These are phyloP conservation scores for Girardinichthys multiradiatus DNA, from an alignment of 2,113 vertebrate species.

Conservation along the genomic window DNA sequence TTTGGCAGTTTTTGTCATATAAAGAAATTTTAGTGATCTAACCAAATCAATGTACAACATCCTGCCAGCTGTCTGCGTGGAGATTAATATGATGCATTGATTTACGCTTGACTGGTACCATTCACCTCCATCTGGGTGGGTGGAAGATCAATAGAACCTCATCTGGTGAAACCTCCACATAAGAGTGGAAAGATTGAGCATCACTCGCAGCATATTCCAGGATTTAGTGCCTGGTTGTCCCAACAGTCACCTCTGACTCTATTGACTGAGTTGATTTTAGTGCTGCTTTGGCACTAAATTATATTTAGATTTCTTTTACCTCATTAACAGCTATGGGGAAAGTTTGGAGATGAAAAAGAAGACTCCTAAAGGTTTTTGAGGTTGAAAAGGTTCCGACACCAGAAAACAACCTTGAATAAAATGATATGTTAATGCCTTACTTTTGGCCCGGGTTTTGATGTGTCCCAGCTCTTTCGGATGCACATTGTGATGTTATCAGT, in stretches of 20 bases:
- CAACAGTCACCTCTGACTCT: background rate
- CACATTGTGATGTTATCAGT: too few relatives aligned
- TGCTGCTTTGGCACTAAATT: background rate
- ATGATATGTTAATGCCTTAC: background rate
- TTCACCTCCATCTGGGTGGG: conserved; percentile 24
- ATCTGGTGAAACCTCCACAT: conserved; percentile 14
- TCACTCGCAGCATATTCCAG: background rate
- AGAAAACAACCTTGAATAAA: background rate
- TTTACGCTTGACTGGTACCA: conserved; percentile 27
- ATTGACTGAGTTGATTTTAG: background rate
- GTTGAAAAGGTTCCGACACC: background rate
- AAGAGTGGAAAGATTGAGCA: conserved; percentile 23
- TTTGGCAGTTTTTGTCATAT: conserved; percentile 29
- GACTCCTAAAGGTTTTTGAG: background rate
- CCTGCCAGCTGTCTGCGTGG: conserved; percentile 28
- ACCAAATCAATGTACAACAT: conserved; percentile 32
- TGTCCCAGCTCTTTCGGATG: background rate
- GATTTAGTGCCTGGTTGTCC: conserved; percentile 22
- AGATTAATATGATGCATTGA: conserved; percentile 22
- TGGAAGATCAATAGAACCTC: conserved; percentile 35
- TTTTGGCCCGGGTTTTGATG: background rate
- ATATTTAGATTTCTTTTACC: background rate
- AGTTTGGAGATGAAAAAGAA: background rate
- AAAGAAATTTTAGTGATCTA: conserved; percentile 46
- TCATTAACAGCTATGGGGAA: background rate